A percentile compares a stretch with the other conserved stretches of the same genome.
phyloP scores from a whole-genome alignment of 2,797 vertebrate species.

The Arctocebus calabarensis region DNA sequence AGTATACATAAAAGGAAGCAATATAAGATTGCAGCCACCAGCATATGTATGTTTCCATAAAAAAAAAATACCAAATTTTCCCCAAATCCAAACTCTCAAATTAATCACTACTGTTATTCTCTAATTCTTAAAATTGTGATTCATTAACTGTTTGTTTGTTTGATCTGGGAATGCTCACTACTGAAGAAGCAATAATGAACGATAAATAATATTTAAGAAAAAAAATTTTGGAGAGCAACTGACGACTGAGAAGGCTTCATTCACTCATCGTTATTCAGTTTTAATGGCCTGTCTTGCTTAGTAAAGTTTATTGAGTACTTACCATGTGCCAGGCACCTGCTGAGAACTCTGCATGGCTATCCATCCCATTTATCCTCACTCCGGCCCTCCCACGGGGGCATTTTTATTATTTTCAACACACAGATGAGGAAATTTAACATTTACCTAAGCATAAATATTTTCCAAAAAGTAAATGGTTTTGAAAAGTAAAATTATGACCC shows the following conservation, averaged over 20 bases:
- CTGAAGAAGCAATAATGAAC: not conserved
- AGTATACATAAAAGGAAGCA: not conserved
- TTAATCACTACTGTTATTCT: not conserved
- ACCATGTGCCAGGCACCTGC: accelerated
- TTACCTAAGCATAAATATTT: not conserved
- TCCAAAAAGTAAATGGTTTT: not conserved
- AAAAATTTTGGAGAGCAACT: not conserved
- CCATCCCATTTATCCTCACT: not conserved
- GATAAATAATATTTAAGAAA: conserved; percentile 29
- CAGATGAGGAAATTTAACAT: not conserved
- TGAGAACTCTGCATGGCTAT: not conserved
- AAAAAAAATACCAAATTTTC: not conserved
- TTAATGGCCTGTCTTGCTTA: not conserved
- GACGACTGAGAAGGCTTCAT: not conserved
- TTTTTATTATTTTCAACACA: conserved; percentile 26
- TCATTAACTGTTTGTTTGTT: not conserved
- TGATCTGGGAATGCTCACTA: not conserved
- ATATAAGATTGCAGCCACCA: not conserved
- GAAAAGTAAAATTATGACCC: not conserved
- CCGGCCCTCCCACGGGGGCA: not conserved
- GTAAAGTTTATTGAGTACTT: not conserved
- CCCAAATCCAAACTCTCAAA: not conserved
- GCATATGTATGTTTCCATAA: not conserved
- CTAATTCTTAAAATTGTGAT: not conserved
- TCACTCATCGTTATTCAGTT: not conserved